phyloP scores from a whole-genome alignment of 1,140 invertebrate species.

The Stenopsyche tienmushanensis region DNA sequence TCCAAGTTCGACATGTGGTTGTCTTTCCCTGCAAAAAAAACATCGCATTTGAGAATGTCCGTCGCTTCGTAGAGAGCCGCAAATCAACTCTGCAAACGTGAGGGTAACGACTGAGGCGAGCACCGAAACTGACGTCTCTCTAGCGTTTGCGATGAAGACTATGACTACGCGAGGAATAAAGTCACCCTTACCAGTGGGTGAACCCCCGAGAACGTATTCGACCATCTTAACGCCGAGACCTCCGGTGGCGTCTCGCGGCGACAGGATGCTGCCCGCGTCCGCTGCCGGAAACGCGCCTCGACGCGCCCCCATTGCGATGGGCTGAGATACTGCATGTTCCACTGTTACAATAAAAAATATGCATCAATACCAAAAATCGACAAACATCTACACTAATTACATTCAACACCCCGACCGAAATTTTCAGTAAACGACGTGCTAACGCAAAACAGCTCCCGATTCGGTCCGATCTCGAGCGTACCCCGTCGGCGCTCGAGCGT shows the following conservation, averaged over 20 bases:
- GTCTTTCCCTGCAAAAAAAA: conserved; percentile 58
- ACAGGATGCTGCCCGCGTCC: conserved; percentile 61
- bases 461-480: too few relatives aligned
- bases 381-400: neutral
- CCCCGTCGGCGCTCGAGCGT: too few relatives aligned
- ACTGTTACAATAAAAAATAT: conserved; percentile 46
- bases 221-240: conserved; percentile 96
- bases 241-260: conserved; percentile 71
- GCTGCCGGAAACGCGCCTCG: conserved; percentile 59
- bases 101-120: too few relatives aligned
- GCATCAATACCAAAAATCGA: conserved; percentile 18
- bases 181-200: conserved; percentile 72
- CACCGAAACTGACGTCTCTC: too few relatives aligned
- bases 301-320: conserved; percentile 70
- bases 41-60: too few relatives aligned
- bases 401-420: too few relatives aligned
- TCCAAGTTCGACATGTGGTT: conserved; percentile 63
- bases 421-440: too few relatives aligned
- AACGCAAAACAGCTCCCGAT: too few relatives aligned
- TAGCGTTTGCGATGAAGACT: too few relatives aligned
- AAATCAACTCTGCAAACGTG: too few relatives aligned
- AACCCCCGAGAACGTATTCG: conserved; percentile 93
- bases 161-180: too few relatives aligned
- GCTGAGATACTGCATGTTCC: conserved; percentile 76
- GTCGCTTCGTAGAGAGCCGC: too few relatives aligned